Percentiles rank a stretch among this genome's conserved stretches.
Evolutionary conservation across 2,888 invertebrate species (phyloP).

Genomic region (Volucella inflata): DNA sequence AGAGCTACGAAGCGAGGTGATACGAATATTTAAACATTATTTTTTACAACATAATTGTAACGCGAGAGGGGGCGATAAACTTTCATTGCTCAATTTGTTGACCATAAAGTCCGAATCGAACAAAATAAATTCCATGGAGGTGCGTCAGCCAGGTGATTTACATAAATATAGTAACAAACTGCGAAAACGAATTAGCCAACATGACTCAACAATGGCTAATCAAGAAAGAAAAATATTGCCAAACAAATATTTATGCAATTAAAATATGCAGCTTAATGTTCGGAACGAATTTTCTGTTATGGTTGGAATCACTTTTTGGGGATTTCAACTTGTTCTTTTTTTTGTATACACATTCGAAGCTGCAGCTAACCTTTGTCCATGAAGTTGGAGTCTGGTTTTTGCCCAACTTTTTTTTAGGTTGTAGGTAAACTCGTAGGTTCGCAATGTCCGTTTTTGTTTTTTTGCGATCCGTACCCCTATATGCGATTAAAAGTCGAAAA

Average conservation of each 20-base stretch:
- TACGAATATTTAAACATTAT: no score
- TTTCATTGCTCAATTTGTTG: slow-evolving; percentile 32
- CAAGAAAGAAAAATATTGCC: slow-evolving; percentile 72
- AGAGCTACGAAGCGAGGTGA: no score
- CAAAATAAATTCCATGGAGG: not conserved
- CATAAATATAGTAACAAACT: slow-evolving; percentile 42
- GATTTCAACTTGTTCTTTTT: slow-evolving; percentile 52
- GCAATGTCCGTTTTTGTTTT: slow-evolving; percentile 49
- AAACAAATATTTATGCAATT: slow-evolving; percentile 71
- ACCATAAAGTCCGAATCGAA: slow-evolving; percentile 9
- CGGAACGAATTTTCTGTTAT: slow-evolving; percentile 66
- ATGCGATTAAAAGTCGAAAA: slow-evolving; percentile 63
- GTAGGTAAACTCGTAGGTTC: slow-evolving; percentile 29
- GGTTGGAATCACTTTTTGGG: slow-evolving; percentile 69
- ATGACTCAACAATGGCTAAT: slow-evolving; percentile 62
- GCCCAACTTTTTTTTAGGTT: not conserved
- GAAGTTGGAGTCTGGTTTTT: slow-evolving; percentile 1
- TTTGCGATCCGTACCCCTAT: slow-evolving; percentile 19
- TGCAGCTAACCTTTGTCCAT: slow-evolving; percentile 36
- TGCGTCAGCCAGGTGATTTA: slow-evolving; percentile 3
- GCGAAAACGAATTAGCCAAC: slow-evolving; percentile 44
- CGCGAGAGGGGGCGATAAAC: not conserved
- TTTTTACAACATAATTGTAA: not conserved
- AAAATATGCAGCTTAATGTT: slow-evolving; percentile 73
- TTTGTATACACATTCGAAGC: slow-evolving; percentile 28